A percentile compares a stretch with the other conserved stretches of the same genome.
Conservation (phyloP, 1,140 invertebrate species). For the Dendroctonus valens region DNA sequence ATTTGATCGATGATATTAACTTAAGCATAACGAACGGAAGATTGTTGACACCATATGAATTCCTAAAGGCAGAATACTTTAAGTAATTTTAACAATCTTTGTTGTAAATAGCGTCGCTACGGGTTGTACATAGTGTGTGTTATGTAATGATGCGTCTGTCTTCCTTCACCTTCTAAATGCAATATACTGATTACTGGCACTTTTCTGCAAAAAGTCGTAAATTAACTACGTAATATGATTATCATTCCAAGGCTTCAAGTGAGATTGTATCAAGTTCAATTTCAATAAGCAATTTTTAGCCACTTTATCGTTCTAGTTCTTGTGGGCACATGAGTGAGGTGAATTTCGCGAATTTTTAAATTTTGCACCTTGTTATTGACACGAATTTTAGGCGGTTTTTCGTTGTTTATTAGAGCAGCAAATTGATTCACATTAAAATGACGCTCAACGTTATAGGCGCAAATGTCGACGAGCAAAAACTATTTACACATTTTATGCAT, state of each 20-base stretch:
- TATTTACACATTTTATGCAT: no score
- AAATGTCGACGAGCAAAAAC: no score
- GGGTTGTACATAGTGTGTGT: constrained; percentile 50
- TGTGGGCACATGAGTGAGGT: constrained; percentile 16
- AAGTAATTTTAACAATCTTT: constrained; percentile 7
- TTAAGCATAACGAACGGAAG: no score
- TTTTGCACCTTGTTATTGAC: constrained; percentile 47
- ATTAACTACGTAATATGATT: no score
- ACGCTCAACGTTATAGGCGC: no score
- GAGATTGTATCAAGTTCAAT: no score
- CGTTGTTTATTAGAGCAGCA: no score
- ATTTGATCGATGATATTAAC: no score
- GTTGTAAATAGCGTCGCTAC: constrained; percentile 48
- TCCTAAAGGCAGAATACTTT: constrained; percentile 6
- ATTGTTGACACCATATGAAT: no score
- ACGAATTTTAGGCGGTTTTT: constrained; percentile 31
- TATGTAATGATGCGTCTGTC: constrained; percentile 48
- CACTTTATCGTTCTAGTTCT: not conserved
- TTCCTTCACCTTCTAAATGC: constrained; percentile 41
- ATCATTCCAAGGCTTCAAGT: no score
- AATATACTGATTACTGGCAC: constrained; percentile 20
- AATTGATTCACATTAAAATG: no score
- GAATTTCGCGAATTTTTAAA: constrained; percentile 40
- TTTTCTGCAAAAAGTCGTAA: no score
- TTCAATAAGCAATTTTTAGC: not conserved